Conservation (phyloP, 2,888 invertebrate species). For the Scelioninae gen. 1 region DNA sequence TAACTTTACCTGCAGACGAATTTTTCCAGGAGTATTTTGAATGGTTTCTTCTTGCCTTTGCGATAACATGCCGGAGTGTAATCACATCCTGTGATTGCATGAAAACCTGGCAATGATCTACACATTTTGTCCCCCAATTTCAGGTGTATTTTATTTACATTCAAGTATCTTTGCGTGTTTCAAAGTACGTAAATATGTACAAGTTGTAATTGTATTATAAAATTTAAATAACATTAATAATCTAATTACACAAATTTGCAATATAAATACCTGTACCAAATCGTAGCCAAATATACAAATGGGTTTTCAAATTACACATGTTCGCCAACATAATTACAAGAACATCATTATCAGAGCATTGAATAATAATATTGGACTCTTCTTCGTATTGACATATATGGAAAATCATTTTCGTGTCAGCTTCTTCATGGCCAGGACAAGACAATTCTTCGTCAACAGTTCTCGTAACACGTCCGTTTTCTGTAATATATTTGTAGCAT, state of each 20-base stretch:
- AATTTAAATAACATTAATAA: too few relatives aligned
- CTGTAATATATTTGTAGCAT: not conserved
- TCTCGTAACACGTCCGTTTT: not conserved
- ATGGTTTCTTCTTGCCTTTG: conserved; percentile 76
- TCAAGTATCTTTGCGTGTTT: not conserved
- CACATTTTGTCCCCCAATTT: conserved; percentile 38
- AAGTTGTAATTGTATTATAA: too few relatives aligned
- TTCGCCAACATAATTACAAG: conserved; percentile 60
- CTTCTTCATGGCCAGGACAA: conserved; percentile 1
- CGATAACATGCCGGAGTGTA: conserved; percentile 75
- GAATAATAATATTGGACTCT: conserved; percentile 44
- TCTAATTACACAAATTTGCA: too few relatives aligned
- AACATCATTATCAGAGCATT: conserved; percentile 16
- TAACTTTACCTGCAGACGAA: not conserved
- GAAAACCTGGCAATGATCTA: conserved; percentile 56
- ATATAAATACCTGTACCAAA: not conserved
- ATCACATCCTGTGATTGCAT: conserved; percentile 71
- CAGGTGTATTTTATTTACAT: conserved; percentile 51
- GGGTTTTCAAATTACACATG: conserved; percentile 47
- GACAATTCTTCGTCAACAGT: not conserved
- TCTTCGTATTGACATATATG: conserved; percentile 43
- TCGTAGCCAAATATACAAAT: conserved; percentile 49
- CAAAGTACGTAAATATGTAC: too few relatives aligned
- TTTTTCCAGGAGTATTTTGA: conserved; percentile 5
- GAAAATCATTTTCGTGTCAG: not conserved